Percentiles rank a stretch among this genome's conserved stretches.
Evolutionary conservation across 2,113 vertebrate genomes (phyloP).

Genomic region (Hydropotes inermis): DNA sequence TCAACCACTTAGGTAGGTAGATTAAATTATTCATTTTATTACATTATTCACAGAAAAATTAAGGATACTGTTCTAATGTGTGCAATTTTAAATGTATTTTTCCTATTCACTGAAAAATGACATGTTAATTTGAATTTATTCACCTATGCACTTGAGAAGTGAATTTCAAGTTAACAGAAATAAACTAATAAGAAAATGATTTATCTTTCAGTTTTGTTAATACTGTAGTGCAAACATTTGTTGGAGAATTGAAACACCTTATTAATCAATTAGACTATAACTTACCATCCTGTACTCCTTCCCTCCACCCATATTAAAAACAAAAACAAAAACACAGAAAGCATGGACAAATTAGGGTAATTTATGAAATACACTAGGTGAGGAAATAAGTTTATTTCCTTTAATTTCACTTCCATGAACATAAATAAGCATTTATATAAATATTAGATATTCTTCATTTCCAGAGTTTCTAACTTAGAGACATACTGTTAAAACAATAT

Average conservation of each 20-base stretch:
- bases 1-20: neutral
- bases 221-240: neutral
- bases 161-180: neutral
- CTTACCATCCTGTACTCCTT: neutral
- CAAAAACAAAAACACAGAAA: neutral
- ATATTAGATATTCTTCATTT: neutral
- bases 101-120: neutral
- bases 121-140: constrained; percentile 35
- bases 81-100: neutral
- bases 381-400: neutral
- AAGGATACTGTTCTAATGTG: neutral
- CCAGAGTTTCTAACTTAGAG: neutral
- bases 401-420: neutral
- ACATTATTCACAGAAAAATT: neutral
- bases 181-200: constrained; percentile 22
- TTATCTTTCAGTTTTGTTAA: constrained; percentile 34
- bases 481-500: neutral
- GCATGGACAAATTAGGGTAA: neutral
- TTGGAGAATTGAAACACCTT: neutral
- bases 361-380: neutral
- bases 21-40: neutral
- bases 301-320: neutral
- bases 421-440: neutral
- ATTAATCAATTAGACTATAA: constrained; percentile 31
- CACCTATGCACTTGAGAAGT: constrained; percentile 4